Evolutionary conservation across 1,140 invertebrate species (phyloP).

Genomic region (Agrypnia vestita): DNA sequence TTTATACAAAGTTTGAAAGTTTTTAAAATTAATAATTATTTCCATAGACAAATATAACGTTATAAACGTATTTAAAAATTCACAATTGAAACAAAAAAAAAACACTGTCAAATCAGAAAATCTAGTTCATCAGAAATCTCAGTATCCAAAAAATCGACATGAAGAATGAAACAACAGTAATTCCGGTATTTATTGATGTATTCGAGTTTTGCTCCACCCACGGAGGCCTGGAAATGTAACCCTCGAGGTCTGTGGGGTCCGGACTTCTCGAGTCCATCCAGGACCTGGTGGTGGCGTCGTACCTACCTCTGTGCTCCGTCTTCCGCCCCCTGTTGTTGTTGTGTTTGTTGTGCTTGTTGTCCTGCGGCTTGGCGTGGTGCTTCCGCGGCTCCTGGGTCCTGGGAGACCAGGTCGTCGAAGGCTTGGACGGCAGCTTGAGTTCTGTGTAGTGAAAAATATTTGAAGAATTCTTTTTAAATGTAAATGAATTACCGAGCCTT

Average conservation of each 20-base stretch:
- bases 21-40: too few species aligned
- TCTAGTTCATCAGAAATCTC: conserved; percentile 15
- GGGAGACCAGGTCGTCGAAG: conserved; percentile 24
- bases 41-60: too few species aligned
- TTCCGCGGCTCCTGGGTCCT: conserved; percentile 44
- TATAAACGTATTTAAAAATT: too few species aligned
- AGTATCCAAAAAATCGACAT: conserved; percentile 22
- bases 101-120: conserved; percentile 9
- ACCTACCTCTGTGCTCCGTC: conserved; percentile 50
- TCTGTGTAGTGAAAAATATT: conserved; percentile 34
- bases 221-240: conserved; percentile 45
- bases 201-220: conserved; percentile 47
- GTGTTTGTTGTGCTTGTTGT: conserved; percentile 54
- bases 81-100: too few species aligned
- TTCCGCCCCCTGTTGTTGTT: conserved; percentile 51
- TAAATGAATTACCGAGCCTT: too few species aligned
- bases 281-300: conserved; percentile 53
- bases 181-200: neutral
- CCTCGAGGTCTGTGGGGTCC: conserved; percentile 49
- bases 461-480: too few species aligned
- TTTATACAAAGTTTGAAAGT: too few species aligned
- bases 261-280: conserved; percentile 54
- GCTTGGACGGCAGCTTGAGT: conserved; percentile 50
- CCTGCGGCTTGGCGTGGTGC: conserved; percentile 39
- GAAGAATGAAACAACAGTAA: neutral